These are phyloP conservation scores for Trogon melanurus DNA, from an alignment of 2,113 vertebrate genomes.

Conservation along the genomic window DNA sequence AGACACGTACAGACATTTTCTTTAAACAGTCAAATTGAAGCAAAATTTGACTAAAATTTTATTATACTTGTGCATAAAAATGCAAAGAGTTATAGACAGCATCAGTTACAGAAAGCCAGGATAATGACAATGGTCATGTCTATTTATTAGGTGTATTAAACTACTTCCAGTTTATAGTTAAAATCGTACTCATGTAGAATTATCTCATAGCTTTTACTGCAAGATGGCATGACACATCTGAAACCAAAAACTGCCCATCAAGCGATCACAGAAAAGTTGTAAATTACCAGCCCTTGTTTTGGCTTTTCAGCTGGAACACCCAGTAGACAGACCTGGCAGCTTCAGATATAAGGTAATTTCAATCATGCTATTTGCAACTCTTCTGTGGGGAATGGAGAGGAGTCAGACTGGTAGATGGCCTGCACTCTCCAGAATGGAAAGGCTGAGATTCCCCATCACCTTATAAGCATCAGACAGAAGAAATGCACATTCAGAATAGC, in stretches of 20 bases:
- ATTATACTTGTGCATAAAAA: background rate
- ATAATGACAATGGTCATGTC: background rate
- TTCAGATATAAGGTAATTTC: background rate
- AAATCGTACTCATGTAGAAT: background rate
- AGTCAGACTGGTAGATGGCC: background rate
- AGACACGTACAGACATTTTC: background rate
- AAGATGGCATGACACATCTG: background rate
- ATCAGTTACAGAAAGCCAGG: background rate
- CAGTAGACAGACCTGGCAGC: background rate
- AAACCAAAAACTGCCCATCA: background rate
- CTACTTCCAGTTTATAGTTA: background rate
- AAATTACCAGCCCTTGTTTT: background rate
- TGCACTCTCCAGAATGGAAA: background rate
- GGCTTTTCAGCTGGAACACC: background rate
- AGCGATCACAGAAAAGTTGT: background rate
- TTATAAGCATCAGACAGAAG: background rate
- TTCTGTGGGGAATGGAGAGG: background rate
- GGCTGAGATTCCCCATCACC: background rate
- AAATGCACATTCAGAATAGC: background rate
- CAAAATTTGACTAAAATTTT: background rate
- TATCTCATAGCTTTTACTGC: background rate
- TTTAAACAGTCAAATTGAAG: background rate
- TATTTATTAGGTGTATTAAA: background rate
- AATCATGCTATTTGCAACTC: background rate
- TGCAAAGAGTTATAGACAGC: background rate